These are phyloP conservation scores for Lagorchestes hirsutus DNA, from an alignment of 2,797 vertebrate genomes.

Conservation along the genomic window DNA sequence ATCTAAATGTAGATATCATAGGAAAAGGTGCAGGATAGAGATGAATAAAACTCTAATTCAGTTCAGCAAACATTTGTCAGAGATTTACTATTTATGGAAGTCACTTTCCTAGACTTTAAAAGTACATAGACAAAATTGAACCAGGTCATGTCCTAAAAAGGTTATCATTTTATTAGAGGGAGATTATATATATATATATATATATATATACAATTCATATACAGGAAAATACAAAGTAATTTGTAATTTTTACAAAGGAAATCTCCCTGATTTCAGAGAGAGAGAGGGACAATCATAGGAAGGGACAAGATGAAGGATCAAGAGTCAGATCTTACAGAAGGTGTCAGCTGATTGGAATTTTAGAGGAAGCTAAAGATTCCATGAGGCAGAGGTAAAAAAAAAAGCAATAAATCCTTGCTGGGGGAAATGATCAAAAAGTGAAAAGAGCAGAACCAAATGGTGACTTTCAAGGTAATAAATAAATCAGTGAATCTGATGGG, in stretches of 20 bases:
- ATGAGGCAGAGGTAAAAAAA: background rate
- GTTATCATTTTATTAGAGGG: background rate
- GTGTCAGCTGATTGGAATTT: background rate
- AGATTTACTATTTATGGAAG: background rate
- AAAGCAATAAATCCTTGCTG: fast-evolving
- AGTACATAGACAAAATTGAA: background rate
- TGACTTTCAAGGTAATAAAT: constrained; percentile 75
- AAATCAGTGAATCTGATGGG: constrained; percentile 80
- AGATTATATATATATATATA: no score
- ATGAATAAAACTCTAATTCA: background rate
- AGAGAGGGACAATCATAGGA: background rate
- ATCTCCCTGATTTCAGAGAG: background rate
- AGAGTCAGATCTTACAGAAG: background rate
- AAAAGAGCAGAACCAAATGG: background rate
- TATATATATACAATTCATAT: no score
- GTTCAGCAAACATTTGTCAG: background rate
- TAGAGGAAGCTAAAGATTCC: background rate
- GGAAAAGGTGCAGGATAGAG: background rate
- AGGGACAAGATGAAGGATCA: background rate
- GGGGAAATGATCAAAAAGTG: background rate
- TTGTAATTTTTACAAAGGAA: background rate
- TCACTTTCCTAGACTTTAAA: background rate
- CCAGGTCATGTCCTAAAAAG: background rate
- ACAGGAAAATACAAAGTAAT: background rate
- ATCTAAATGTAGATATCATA: background rate